phyloP scores from a whole-genome alignment of 1,140 invertebrate genomes.

The Caenorhabditis tropicalis region DNA sequence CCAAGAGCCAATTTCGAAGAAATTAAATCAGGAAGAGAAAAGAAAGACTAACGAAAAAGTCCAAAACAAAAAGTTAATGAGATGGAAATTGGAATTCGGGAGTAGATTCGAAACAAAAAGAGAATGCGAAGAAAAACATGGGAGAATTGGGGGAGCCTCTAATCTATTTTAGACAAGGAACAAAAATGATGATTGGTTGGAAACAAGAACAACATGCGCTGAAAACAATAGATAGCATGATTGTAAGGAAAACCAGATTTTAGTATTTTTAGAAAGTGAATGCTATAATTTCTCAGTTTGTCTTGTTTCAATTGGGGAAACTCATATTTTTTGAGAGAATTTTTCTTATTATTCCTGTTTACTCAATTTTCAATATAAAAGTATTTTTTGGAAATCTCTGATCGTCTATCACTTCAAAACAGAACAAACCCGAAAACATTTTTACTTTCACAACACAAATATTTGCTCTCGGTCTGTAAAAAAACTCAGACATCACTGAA shows the following conservation, averaged over 20 bases:
- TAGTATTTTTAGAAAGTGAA: too few relatives aligned
- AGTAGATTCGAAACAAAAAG: background rate
- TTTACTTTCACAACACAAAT: background rate
- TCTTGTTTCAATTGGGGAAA: too few relatives aligned
- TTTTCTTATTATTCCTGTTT: too few relatives aligned
- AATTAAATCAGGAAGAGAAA: background rate
- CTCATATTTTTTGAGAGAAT: too few relatives aligned
- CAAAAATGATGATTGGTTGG: background rate
- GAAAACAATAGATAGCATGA: too few relatives aligned
- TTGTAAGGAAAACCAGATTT: too few relatives aligned
- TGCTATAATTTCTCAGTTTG: too few relatives aligned
- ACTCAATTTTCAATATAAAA: background rate
- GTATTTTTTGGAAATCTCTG: background rate
- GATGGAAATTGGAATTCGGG: background rate
- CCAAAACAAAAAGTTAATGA: background rate
- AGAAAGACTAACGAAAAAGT: background rate
- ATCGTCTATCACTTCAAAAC: background rate
- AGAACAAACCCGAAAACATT: background rate
- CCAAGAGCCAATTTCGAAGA: too few relatives aligned
- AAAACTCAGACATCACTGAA: background rate
- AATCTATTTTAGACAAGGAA: background rate
- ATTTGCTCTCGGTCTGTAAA: conserved; percentile 8
- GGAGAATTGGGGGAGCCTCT: background rate
- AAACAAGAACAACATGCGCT: too few relatives aligned
- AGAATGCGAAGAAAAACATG: background rate